A percentile compares a stretch with the other conserved stretches of the same genome.
phyloP scores from a whole-genome alignment of 2,888 invertebrate genomes.

The Euzetes globulus region DNA sequence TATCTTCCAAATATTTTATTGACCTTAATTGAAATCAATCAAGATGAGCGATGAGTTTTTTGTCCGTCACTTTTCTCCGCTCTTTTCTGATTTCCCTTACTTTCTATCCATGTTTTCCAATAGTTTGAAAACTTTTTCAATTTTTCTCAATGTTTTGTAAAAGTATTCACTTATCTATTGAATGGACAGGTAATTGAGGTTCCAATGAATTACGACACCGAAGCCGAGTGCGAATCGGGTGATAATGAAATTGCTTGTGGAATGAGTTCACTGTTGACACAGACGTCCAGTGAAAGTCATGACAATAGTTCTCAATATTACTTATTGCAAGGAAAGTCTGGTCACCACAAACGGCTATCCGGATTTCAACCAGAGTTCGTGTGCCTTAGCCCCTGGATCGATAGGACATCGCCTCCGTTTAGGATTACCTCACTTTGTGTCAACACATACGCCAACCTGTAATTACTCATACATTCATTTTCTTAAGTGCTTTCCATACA shows the following conservation, averaged over 20 bases:
- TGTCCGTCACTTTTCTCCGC: too few relatives aligned
- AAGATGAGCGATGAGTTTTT: too few relatives aligned
- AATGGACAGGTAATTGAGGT: slow-evolving; percentile 68
- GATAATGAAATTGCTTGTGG: slow-evolving; percentile 28
- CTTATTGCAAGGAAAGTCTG: slow-evolving; percentile 62
- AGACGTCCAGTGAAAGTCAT: slow-evolving; percentile 31
- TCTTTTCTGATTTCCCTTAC: too few relatives aligned
- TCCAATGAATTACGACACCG: slow-evolving; percentile 70
- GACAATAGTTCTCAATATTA: slow-evolving; percentile 36
- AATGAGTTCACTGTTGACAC: slow-evolving; percentile 35
- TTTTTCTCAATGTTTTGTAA: background rate
- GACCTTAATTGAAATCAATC: background rate
- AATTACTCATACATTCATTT: slow-evolving; percentile 46
- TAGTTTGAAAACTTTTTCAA: too few relatives aligned
- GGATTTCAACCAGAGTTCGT: slow-evolving; percentile 95
- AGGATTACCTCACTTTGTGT: slow-evolving; percentile 80
- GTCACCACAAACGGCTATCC: slow-evolving; percentile 74
- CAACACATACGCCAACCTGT: slow-evolving; percentile 96
- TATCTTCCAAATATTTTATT: background rate
- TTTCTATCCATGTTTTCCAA: too few relatives aligned
- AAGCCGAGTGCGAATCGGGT: slow-evolving; percentile 61
- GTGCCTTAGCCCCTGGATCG: slow-evolving; percentile 76
- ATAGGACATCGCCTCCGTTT: slow-evolving; percentile 66
- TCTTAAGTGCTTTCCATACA: background rate
- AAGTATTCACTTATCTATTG: background rate